These are phyloP conservation scores for Poecilobothrus nobilitatus DNA, from an alignment of 2,888 invertebrate species.

Conservation along the genomic window DNA sequence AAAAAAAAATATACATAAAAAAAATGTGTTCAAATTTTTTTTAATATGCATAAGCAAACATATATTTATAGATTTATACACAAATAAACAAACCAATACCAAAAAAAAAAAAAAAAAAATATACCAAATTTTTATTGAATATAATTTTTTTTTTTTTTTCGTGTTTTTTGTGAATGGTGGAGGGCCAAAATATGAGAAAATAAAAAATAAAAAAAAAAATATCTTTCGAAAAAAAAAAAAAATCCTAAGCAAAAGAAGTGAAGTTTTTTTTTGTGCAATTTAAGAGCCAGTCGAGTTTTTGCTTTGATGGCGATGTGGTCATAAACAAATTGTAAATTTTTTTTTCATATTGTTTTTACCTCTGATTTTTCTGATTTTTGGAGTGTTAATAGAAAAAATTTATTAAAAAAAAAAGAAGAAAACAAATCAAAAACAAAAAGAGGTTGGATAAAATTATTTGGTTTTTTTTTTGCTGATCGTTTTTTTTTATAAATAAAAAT, in stretches of 20 bases:
- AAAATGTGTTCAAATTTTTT: neutral
- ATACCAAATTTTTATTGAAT: neutral
- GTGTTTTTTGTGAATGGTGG: neutral
- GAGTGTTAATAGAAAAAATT: neutral
- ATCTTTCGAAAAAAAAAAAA: neutral
- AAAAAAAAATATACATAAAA: neutral
- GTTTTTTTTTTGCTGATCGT: too few relatives aligned
- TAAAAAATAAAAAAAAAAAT: neutral
- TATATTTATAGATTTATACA: neutral
- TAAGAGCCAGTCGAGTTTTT: slow-evolving; percentile 42
- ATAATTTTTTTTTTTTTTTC: neutral
- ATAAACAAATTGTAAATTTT: neutral
- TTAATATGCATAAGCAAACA: too few relatives aligned
- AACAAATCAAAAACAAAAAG: too few relatives aligned
- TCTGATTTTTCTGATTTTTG: slow-evolving; percentile 9
- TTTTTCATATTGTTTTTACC: neutral
- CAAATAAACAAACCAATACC: neutral
- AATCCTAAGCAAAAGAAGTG: neutral
- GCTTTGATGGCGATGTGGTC: slow-evolving; percentile 29
- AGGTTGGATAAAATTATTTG: too few relatives aligned
- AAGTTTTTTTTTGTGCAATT: slow-evolving; percentile 36
- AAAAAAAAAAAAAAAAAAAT: neutral
- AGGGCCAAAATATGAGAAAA: neutral
- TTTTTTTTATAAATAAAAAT: too few relatives aligned
- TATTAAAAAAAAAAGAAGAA: neutral